A percentile compares a stretch with the other conserved stretches of the same genome.
These are phyloP conservation scores for Eptatretus burgeri DNA, from an alignment of 2,113 vertebrate species.

Conservation along the genomic window DNA sequence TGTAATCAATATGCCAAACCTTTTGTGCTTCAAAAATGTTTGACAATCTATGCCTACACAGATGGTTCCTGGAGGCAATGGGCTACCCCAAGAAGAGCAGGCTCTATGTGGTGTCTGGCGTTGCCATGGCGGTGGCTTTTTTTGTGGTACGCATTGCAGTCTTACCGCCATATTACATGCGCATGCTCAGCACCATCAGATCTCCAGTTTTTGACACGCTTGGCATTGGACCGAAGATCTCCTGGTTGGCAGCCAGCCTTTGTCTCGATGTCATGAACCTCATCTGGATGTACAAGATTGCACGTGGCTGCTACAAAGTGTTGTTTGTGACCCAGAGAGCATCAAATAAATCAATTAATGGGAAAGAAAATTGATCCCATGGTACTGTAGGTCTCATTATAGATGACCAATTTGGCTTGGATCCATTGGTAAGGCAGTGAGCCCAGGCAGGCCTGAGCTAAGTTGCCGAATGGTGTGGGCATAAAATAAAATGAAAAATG, in stretches of 20 bases:
- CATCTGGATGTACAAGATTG: conserved; percentile 94
- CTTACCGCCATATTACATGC: conserved; percentile 48
- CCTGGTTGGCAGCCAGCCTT: conserved; percentile 48
- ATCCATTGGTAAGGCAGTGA: too few species aligned
- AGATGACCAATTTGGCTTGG: too few species aligned
- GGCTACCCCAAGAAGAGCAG: conserved; percentile 56
- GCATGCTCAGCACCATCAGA: conserved; percentile 37
- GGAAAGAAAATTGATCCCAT: too few species aligned
- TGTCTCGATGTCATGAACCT: conserved; percentile 77
- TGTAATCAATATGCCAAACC: too few species aligned
- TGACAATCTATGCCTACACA: conserved; percentile 15
- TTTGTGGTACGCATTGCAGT: conserved; percentile 57
- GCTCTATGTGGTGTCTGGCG: conserved; percentile 56
- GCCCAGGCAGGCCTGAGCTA: too few species aligned
- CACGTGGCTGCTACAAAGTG: conserved; percentile 56
- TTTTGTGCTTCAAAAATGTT: too few species aligned
- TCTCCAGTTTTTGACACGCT: conserved; percentile 44
- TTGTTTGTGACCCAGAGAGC: conserved; percentile 13
- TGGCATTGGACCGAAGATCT: conserved; percentile 29
- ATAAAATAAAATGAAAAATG: too few species aligned
- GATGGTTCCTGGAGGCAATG: conserved; percentile 91
- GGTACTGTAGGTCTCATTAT: too few species aligned
- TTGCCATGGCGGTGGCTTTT: conserved; percentile 66
- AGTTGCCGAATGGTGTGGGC: too few species aligned
- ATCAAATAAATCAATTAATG: too few species aligned